Evolutionary conservation across 2,888 invertebrate species (phyloP).

Genomic region (Hirudinaria manillensis): DNA sequence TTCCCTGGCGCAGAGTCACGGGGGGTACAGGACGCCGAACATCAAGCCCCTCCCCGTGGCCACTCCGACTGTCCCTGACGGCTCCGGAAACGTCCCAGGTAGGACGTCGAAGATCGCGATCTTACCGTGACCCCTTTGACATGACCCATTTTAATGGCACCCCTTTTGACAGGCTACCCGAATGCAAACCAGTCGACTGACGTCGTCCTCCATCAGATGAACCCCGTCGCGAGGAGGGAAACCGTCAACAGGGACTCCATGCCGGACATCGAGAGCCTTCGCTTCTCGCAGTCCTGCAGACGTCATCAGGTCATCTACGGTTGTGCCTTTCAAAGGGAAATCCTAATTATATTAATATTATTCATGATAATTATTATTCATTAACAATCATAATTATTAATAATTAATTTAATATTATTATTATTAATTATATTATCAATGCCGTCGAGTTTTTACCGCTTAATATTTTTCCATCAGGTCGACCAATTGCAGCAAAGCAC

Average conservation of each 20-base stretch:
- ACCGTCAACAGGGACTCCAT: conserved; percentile 2
- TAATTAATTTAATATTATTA: too few species aligned
- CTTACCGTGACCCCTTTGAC: not conserved
- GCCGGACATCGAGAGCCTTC: conserved; percentile 15
- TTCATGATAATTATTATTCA: too few species aligned
- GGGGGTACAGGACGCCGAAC: conserved; percentile 28
- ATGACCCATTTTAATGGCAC: not conserved
- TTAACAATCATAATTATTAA: too few species aligned
- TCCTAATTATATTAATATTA: too few species aligned
- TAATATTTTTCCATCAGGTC: not conserved
- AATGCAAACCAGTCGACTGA: conserved; percentile 33
- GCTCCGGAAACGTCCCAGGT: conserved; percentile 18
- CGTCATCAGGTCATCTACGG: too few species aligned
- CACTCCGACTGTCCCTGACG: conserved; percentile 34
- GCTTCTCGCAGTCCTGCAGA: too few species aligned
- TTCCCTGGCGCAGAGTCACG: conserved; percentile 25
- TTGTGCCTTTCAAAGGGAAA: too few species aligned
- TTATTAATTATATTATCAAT: too few species aligned
- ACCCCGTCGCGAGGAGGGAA: not conserved
- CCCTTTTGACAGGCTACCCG: conserved; percentile 31
- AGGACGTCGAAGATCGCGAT: not conserved
- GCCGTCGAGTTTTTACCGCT: too few species aligned
- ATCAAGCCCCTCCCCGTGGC: conserved; percentile 33
- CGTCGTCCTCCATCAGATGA: conserved; percentile 27
- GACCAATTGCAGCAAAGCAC: not conserved